phyloP scores from a whole-genome alignment of 2,888 invertebrate genomes.

The Scaptomyza reducta region DNA sequence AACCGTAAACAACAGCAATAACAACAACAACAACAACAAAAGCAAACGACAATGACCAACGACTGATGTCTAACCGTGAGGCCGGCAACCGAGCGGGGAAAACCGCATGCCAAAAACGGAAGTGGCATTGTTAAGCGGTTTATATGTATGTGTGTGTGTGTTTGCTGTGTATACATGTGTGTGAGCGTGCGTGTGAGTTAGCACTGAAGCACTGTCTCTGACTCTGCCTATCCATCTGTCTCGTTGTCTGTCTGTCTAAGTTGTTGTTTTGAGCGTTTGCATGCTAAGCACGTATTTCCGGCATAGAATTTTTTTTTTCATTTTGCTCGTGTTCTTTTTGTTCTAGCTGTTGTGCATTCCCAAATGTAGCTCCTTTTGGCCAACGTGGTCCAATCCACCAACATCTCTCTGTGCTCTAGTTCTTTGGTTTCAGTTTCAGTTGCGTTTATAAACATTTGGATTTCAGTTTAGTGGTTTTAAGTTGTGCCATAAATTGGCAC shows the following conservation, averaged over 20 bases:
- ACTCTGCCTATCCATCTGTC: conserved; percentile 10
- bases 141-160: conserved; percentile 47
- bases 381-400: background rate
- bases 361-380: background rate
- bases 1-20: conserved; percentile 61
- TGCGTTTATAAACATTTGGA: conserved; percentile 45
- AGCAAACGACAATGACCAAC: conserved; percentile 49
- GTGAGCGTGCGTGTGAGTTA: conserved; percentile 20
- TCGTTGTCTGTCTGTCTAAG: conserved; percentile 6
- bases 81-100: conserved; percentile 62
- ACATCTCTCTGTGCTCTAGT: background rate
- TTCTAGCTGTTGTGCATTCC: conserved; percentile 8
- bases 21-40: conserved; percentile 23
- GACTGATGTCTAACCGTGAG: conserved; percentile 64
- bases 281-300: conserved; percentile 76
- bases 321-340: background rate
- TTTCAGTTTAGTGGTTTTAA: conserved; percentile 63
- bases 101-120: conserved; percentile 79
- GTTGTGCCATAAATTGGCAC: conserved; percentile 54
- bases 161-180: too few species aligned
- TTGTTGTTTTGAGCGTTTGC: conserved; percentile 59
- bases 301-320: conserved; percentile 65
- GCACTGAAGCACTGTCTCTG: conserved; percentile 44
- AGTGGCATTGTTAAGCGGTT: conserved; percentile 81
- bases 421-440: conserved; percentile 43